Evolutionary conservation across 2,797 vertebrate genomes (phyloP), one percentile per base, ranked within the genome.

Genomic region (Cheirogaleus major): DNA sequence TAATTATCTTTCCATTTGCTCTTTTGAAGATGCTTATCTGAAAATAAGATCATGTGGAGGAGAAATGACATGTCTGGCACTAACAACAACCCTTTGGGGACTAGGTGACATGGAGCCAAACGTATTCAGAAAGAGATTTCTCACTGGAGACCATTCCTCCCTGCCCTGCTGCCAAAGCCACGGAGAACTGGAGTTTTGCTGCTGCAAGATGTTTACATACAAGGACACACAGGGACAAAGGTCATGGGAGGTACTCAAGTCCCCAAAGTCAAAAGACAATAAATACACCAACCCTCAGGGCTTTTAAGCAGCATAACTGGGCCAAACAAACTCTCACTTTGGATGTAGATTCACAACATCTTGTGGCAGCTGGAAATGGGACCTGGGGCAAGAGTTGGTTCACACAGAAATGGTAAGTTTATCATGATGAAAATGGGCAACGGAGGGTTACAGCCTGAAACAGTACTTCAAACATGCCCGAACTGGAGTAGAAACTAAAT

Each of bases 261-360:
- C 85, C 55, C 76, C 69, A 65, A 86, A 95, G 83, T 93, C 86
- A 76, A 89, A 97, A 87, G 87, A 93, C 89, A 96, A 89, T 73
- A 96, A 96, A 96, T 93, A 86, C 75, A 59, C 23, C 45, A 38
- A 78, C 72, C 91, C 76, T 22, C 79, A 92, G 82, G 72, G 76
- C 83, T 91, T 96, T 96, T 84, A 92, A 93, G 78, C 63, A 76
- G 55, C 38, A 59, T 25, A 57, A 22, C n/a, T 27, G 18, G 48
- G 17, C 57, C 93, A 88, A 90, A 89, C 30, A 73, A 91, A 83
- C 79, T 91, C 52, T 93, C 72, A 30, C 4, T 90, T 84, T 41
- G 50, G 65, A 70, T 89, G 27, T 35, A 48, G 80, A 92, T 45
- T 83, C 41, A 72, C 50, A 93, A 59, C 63, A 70, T 93, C 80